phyloP scores from a whole-genome alignment of 2,888 invertebrate genomes.

The Pristionchus fissidentatus region DNA sequence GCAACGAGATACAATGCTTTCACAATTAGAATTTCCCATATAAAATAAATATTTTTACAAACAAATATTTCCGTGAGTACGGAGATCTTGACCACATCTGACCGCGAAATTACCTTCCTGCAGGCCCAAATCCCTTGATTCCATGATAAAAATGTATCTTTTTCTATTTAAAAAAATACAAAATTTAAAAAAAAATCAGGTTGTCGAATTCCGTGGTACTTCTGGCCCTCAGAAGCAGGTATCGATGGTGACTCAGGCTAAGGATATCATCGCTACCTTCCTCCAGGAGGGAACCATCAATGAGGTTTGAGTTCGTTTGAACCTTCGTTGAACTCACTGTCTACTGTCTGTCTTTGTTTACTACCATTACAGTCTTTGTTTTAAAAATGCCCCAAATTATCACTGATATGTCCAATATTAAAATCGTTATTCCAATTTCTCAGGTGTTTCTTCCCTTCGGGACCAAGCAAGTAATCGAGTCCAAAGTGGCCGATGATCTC shows the following conservation, averaged over 20 bases:
- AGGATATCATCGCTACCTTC: slow-evolving; percentile 70
- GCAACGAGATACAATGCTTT: too few species aligned
- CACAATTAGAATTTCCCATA: too few species aligned
- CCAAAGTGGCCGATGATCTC: slow-evolving; percentile 64
- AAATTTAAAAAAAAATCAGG: neutral
- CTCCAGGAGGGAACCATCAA: slow-evolving; percentile 70
- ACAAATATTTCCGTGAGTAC: too few species aligned
- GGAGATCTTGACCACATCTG: too few species aligned
- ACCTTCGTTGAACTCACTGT: neutral
- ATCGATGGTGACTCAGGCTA: slow-evolving; percentile 70
- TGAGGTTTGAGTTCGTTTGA: slow-evolving; percentile 58
- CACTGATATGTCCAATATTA: too few species aligned
- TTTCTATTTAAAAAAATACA: neutral
- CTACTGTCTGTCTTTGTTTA: neutral
- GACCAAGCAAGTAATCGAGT: slow-evolving; percentile 63
- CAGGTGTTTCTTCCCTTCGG: slow-evolving; percentile 74
- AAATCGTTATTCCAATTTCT: neutral
- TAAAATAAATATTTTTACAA: too few species aligned
- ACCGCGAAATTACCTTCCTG: too few species aligned
- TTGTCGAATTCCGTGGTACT: slow-evolving; percentile 38
- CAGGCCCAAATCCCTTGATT: too few species aligned
- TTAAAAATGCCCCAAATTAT: too few species aligned
- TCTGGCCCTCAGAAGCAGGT: neutral
- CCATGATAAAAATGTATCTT: neutral
- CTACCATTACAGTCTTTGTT: neutral